phyloP scores from a whole-genome alignment of 1,140 invertebrate species.

The Calosoma granatense region DNA sequence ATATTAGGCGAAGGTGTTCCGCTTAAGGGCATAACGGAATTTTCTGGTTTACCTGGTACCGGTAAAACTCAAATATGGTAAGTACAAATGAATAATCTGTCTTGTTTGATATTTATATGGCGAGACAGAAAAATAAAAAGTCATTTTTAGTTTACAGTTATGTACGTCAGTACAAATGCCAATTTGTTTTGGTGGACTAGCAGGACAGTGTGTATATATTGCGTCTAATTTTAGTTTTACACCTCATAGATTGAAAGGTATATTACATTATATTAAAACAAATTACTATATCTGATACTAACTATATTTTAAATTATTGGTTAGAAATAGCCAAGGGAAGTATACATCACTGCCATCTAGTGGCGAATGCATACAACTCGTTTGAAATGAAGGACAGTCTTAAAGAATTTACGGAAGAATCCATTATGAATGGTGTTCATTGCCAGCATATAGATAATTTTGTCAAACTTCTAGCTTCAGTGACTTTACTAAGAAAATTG shows the following conservation, averaged over 20 bases:
- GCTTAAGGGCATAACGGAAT: neutral
- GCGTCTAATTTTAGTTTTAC: neutral
- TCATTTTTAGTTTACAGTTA: conserved; percentile 2
- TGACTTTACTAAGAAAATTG: neutral
- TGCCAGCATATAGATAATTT: neutral
- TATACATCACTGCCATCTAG: neutral
- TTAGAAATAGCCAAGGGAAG: neutral
- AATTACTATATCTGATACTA: neutral
- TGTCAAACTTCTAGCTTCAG: neutral
- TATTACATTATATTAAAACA: neutral
- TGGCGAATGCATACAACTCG: neutral
- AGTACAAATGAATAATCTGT: neutral
- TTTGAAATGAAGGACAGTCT: neutral
- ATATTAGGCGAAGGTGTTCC: neutral
- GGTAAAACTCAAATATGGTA: conserved; percentile 2
- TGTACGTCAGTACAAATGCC: neutral
- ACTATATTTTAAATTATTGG: neutral
- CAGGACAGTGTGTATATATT: neutral
- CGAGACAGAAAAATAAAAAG: too few relatives aligned
- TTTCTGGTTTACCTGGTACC: neutral
- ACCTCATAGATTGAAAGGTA: neutral
- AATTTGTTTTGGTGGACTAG: neutral
- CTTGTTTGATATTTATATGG: too few relatives aligned
- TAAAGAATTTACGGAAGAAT: neutral
- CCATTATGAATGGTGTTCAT: neutral